Evolutionary conservation across 2,797 vertebrate genomes (phyloP).

Genomic region (Manis javanica): DNA sequence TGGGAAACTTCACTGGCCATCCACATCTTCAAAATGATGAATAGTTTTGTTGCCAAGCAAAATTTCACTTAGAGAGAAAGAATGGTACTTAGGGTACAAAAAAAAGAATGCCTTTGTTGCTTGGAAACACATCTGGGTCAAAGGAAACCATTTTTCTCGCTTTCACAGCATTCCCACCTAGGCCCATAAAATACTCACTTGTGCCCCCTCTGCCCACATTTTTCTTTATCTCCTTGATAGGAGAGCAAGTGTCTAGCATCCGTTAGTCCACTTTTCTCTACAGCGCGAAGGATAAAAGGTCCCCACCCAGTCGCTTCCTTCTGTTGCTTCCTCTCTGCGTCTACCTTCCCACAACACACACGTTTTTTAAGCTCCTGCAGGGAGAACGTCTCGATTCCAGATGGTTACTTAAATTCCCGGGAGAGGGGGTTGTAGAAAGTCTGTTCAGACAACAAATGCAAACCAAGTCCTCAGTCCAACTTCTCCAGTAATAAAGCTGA

Average conservation of each 20-base stretch:
- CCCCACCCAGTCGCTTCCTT: not conserved
- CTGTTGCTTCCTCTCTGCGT: not conserved
- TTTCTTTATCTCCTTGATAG: constrained; percentile 11
- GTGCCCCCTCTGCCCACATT: not conserved
- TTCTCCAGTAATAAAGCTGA: not conserved
- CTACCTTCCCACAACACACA: not conserved
- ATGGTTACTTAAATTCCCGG: not conserved
- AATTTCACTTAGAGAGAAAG: constrained; percentile 8
- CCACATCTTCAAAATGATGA: constrained; percentile 43
- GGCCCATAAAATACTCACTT: constrained; percentile 14
- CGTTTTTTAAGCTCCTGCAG: not conserved
- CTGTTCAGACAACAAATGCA: not conserved
- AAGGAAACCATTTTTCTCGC: constrained; percentile 37
- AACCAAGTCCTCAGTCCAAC: not conserved
- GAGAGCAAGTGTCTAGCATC: not conserved
- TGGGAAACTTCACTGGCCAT: constrained; percentile 22
- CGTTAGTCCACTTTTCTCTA: not conserved
- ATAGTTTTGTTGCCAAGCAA: constrained; percentile 56
- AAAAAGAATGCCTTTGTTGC: not conserved
- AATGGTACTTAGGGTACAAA: not conserved
- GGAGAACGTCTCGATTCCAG: not conserved
- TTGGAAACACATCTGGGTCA: constrained; percentile 40
- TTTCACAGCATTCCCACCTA: not conserved
- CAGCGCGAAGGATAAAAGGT: not conserved
- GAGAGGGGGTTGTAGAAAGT: not conserved